Evolutionary conservation across 2,888 invertebrate genomes (phyloP), one percentile per base, ranked within the genome.

Genomic region (Diaphora mendica): DNA sequence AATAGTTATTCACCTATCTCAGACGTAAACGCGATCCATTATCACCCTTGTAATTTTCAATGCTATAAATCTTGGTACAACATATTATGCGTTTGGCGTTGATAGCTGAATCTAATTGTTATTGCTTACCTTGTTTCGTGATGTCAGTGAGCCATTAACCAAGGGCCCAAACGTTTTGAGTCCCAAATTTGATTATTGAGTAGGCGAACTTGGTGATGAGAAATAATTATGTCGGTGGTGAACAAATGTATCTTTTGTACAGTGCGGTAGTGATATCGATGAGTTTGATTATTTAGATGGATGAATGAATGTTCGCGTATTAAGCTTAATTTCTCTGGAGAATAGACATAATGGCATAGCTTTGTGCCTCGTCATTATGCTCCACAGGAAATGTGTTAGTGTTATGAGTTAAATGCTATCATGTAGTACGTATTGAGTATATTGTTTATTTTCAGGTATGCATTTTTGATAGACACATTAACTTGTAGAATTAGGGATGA

Each of bases 61-160:
- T 82, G 69, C 79, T 44, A 82, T 83, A 82, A 84, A 82, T 83
- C 83, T 71, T 81, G n/a, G 51, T 71, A 77, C 77, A 77, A 77
- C 78, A 74, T 78, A 84, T 74, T 79, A 79, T 78, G 75, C 69
- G 76, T 75, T 77, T 78, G 77, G 75, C 68, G 78, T 82, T 82
- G 82, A 83, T 82, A 76, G 82, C 76, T 66, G 77, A 78, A 80
- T 83, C 80, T 78, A 85, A 84, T 84, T 85, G 82, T 79, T 83
- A 81, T 82, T 79, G 77, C 77, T 77, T 69, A 80, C 77, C 78
- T 78, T 76, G 76, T 82, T 76, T 73, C 51, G 72, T 81, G 80
- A 79, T 73, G 78, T 80, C 80, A 83, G 73, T 69, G 64, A 42
- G 64, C 73, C 71, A 69, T 72, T 72, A 76, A 77, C 74, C 44